These are phyloP conservation scores for Actias luna DNA, from an alignment of 2,888 invertebrate genomes.

Conservation along the genomic window DNA sequence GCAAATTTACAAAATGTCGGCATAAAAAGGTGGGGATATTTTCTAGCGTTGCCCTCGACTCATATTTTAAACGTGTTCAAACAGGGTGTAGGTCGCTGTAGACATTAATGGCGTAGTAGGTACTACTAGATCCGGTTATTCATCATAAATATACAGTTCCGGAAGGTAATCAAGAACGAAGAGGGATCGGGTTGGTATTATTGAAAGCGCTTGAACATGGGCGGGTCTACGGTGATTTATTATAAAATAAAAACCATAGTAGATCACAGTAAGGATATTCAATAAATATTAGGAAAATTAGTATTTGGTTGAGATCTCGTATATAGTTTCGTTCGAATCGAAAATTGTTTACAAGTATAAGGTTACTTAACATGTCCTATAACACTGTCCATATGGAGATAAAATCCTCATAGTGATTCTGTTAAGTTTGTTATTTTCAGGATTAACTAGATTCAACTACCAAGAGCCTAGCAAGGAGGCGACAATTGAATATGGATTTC, in stretches of 20 bases:
- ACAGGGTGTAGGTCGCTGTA: constrained; percentile 28
- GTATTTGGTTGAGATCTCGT: too few species aligned
- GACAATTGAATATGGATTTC: too few species aligned
- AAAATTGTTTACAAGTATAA: too few species aligned
- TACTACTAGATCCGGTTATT: constrained; percentile 53
- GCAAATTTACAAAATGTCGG: constrained; percentile 22
- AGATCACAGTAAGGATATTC: too few species aligned
- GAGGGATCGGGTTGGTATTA: constrained; percentile 27
- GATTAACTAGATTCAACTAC: too few species aligned
- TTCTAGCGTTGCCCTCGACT: constrained; percentile 21
- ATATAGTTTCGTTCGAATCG: too few species aligned
- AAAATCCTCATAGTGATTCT: too few species aligned
- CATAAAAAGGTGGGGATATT: constrained; percentile 30
- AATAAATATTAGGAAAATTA: too few species aligned
- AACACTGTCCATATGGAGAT: too few species aligned
- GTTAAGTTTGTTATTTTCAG: too few species aligned
- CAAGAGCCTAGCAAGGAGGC: too few species aligned
- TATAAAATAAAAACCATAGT: background rate
- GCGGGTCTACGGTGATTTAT: background rate
- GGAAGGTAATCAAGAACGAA: constrained; percentile 50
- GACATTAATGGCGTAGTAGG: constrained; percentile 28
- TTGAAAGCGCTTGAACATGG: constrained; percentile 3
- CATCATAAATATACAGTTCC: constrained; percentile 61
- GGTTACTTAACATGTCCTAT: too few species aligned
- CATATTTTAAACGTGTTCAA: constrained; percentile 34